Conservation (phyloP, 2,888 invertebrate genomes). For the Drosophila austrosaltans region DNA sequence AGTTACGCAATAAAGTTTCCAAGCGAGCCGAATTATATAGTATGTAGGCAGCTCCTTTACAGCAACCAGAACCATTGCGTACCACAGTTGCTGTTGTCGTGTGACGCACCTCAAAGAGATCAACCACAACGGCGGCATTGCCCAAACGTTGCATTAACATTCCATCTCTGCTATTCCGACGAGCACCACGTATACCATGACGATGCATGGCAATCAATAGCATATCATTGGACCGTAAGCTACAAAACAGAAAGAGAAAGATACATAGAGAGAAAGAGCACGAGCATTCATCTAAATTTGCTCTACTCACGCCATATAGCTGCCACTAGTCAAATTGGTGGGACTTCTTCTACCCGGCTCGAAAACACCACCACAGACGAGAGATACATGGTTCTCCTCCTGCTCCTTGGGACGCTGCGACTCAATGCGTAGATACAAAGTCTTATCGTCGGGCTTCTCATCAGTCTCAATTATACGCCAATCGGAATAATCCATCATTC, state of each 20-base stretch:
- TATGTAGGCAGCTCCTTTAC: constrained; percentile 87
- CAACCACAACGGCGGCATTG: constrained; percentile 87
- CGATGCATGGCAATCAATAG: constrained; percentile 88
- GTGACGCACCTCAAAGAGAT: constrained; percentile 87
- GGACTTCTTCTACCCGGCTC: constrained; percentile 51
- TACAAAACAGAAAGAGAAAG: constrained; percentile 62
- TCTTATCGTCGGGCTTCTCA: constrained; percentile 12
- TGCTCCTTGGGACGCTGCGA: background rate
- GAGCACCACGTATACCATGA: constrained; percentile 85
- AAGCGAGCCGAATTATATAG: constrained; percentile 91
- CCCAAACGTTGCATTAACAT: constrained; percentile 86
- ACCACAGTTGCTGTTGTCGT: constrained; percentile 85
- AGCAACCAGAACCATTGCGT: constrained; percentile 77
- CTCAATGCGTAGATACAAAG: constrained; percentile 57
- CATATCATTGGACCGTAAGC: constrained; percentile 87
- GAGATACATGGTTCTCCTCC: constrained; percentile 18
- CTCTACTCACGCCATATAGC: constrained; percentile 52
- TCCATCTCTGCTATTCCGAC: constrained; percentile 56
- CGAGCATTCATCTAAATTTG: background rate
- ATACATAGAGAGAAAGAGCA: background rate
- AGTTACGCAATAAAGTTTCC: constrained; percentile 87
- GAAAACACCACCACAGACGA: constrained; percentile 59
- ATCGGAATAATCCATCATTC: constrained; percentile 63
- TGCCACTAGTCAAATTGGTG: constrained; percentile 31
- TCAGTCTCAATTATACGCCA: constrained; percentile 56